Evolutionary conservation across 2,797 vertebrate species (phyloP), one percentile per base, ranked within the genome.

Genomic region (Chromobotia macracanthus): DNA sequence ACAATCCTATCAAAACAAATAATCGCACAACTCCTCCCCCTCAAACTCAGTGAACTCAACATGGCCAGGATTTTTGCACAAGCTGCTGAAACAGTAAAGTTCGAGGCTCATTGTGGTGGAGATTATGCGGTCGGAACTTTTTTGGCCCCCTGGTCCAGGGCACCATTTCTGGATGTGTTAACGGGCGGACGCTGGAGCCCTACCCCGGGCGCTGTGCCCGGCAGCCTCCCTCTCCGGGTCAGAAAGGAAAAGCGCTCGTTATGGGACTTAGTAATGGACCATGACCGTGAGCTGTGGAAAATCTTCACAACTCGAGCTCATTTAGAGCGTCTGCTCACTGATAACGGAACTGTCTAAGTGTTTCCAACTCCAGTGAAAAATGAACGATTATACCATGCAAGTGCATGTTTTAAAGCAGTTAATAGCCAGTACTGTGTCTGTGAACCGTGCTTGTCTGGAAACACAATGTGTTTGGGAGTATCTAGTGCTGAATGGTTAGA

Each of bases 231-330:
- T 77, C 73, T 82, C 68, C 75, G 82, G 72, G 72, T 80, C 77
- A 75, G 19, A 63, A 80, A 82, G 81, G 83, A 87, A 90, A 87
- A 86, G 75, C 84, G 86, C 80, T 84, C 10, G 76, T 87, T 83
- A 88, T 88, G 72, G 70, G 80, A 76, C 90, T 88, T 86, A 50
- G 76, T 89, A 87, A 90, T 88, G 81, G 83, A 80, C 86, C 84
- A 65, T 85, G 87, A 88, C 84, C 74, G 25, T 61, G 75, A 79
- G 81, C 75, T 13, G 73, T 86, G 87, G 85, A 87, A 88, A 88
- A 86, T 80, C 81, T 74, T 64, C 51, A 73, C 48, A 75, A 75
- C 75, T 83, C 46, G n/a, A 46, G 76, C 48, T 63, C 68, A 18
- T 65, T 86, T 55, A 65, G 69, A 74, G 48, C 15, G 58, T 77